phyloP scores from a whole-genome alignment of 2,797 vertebrate genomes.

The Hemitrygon akajei region DNA sequence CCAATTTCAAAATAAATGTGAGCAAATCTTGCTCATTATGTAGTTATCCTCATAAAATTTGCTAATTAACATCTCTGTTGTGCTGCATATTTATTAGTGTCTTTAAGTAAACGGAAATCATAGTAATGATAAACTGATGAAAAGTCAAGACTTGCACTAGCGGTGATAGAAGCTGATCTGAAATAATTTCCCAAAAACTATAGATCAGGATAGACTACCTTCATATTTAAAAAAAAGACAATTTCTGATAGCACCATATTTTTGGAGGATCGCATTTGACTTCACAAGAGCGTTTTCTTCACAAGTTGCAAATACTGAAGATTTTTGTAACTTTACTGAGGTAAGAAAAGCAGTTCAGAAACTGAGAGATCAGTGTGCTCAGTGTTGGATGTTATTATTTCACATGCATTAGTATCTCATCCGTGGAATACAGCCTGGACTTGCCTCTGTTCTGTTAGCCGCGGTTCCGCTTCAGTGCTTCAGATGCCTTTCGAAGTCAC shows the following conservation, averaged over 20 bases:
- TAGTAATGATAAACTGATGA: too few relatives aligned
- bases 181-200: neutral
- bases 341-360: neutral
- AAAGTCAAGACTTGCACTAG: too few relatives aligned
- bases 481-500: slow-evolving; percentile 32
- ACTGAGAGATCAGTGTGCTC: neutral
- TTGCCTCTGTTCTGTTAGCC: slow-evolving; percentile 28
- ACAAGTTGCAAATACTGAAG: neutral
- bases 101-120: neutral
- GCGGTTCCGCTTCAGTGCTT: slow-evolving; percentile 27
- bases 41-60: neutral
- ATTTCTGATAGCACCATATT: neutral
- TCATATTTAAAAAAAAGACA: neutral
- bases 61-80: neutral
- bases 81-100: neutral
- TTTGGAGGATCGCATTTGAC: neutral
- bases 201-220: neutral
- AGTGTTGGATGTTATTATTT: slow-evolving; percentile 31
- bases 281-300: neutral
- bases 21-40: neutral
- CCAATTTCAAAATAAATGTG: neutral
- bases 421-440: slow-evolving; percentile 15
- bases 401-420: slow-evolving; percentile 3
- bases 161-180: neutral
- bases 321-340: neutral